These are phyloP conservation scores for Pseudobourletiella spinata DNA, from an alignment of 1,140 invertebrate species.

Conservation along the genomic window DNA sequence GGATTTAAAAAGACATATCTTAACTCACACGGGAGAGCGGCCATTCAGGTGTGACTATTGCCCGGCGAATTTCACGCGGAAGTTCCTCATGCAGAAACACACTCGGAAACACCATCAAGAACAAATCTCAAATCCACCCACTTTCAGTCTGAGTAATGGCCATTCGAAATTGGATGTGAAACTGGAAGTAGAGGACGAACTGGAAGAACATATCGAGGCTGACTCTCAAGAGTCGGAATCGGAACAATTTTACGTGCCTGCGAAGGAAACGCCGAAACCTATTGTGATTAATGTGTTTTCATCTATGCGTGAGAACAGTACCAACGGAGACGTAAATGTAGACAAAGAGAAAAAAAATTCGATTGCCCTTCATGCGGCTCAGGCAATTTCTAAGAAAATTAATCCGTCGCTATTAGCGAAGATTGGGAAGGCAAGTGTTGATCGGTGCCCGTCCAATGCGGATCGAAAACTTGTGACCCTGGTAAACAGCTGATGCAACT, in stretches of 20 bases:
- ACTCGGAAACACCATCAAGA: slow-evolving; percentile 30
- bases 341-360: not conserved
- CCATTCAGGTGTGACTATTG: slow-evolving; percentile 36
- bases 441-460: no score
- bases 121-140: not conserved
- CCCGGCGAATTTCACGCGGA: slow-evolving; percentile 38
- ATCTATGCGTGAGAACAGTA: not conserved
- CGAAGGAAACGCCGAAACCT: not conserved
- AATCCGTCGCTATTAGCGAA: no score
- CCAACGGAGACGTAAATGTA: not conserved
- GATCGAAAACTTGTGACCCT: no score
- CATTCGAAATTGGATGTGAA: not conserved
- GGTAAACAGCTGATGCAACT: no score
- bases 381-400: no score
- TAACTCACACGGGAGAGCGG: slow-evolving; percentile 38
- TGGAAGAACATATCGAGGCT: not conserved
- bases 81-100: slow-evolving; percentile 42
- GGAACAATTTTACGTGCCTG: not conserved
- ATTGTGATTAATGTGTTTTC: slow-evolving; percentile 1
- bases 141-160: not conserved
- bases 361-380: no score
- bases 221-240: not conserved
- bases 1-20: slow-evolving; percentile 37
- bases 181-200: not conserved
- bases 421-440: no score